Percentiles rank a stretch among this genome's conserved stretches.
Evolutionary conservation across 2,113 vertebrate species (phyloP).

Genomic region (Microcebus griseorufus): DNA sequence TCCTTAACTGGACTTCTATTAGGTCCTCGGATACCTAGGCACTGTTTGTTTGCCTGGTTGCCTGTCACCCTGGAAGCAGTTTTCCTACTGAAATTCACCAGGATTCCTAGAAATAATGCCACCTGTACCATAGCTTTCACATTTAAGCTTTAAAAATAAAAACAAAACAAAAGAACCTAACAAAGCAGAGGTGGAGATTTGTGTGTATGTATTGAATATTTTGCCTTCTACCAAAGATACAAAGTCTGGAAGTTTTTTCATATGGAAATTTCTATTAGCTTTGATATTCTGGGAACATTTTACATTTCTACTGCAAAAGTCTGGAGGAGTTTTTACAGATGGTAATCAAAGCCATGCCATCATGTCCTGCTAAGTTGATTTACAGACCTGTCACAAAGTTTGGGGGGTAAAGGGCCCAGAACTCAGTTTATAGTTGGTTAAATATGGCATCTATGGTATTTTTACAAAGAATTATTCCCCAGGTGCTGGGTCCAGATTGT

Average conservation of each 20-base stretch:
- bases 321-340: neutral
- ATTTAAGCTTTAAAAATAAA: neutral
- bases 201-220: neutral
- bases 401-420: neutral
- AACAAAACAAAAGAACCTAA: neutral
- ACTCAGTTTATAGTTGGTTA: neutral
- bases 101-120: neutral
- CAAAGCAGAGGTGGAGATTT: neutral
- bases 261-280: neutral
- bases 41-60: neutral
- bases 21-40: neutral
- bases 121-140: neutral
- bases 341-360: neutral
- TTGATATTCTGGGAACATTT: neutral
- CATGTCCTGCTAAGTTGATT: neutral
- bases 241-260: neutral
- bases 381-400: neutral
- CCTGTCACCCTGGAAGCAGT: neutral
- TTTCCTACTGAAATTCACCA: neutral
- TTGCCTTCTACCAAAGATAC: neutral
- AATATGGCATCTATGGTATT: neutral
- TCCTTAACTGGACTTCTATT: neutral
- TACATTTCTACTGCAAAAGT: neutral
- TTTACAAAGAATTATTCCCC: neutral
- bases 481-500: neutral